Base-by-base conservation (phyloP, 2,888 invertebrate genomes). In the Caenorhabditis sp. region DNA sequence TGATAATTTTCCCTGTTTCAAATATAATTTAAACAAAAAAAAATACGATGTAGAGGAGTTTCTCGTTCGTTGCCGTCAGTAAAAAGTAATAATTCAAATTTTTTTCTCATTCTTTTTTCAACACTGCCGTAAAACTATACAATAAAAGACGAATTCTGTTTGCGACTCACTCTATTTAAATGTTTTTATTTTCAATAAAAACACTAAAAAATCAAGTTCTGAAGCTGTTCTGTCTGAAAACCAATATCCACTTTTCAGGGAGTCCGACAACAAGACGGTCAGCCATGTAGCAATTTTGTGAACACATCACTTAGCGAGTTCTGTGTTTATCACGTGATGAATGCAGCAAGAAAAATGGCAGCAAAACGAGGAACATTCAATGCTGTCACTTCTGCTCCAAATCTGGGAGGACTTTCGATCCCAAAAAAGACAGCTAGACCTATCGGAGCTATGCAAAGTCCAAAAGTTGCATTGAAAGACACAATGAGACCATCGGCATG, bases 311-410 rank as follows among this genome's bases (percentile, higher is more conserved):
- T 76, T 17, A 76, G 81, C 23, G 83, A 84, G 50, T 78, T 68
- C 59, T 85, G 86, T 56, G 81, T 80, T 10, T 85, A 76, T 63
- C 86, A 86, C 64, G 77, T 85, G 50, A 78, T 76, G 76, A 76
- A 67, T 27, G 76, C 66, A 12, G 80, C 75, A 10, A 52, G 77
- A 17, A 76, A 76, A 63, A 69, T 80, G 52, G 70, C 76, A 10
- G 73, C 80, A 21, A 80, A 71, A 57, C 63, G 78, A 31, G 80
- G 73, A 14, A 61, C 61, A 0, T 74, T 74, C 69, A 74, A 74
- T 31, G 74, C 74, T 17, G 38, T 74, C 1, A 61, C 69, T 5
- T 63, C 63, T 54, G 74, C 63, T 21, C 74, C 74, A 20, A 74
- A 70, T 27, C 53, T 69, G 1, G 68, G 73, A 1, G 66, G 68